Conservation (phyloP, 1,140 invertebrate species). For the Drosophila sturtevanti region DNA sequence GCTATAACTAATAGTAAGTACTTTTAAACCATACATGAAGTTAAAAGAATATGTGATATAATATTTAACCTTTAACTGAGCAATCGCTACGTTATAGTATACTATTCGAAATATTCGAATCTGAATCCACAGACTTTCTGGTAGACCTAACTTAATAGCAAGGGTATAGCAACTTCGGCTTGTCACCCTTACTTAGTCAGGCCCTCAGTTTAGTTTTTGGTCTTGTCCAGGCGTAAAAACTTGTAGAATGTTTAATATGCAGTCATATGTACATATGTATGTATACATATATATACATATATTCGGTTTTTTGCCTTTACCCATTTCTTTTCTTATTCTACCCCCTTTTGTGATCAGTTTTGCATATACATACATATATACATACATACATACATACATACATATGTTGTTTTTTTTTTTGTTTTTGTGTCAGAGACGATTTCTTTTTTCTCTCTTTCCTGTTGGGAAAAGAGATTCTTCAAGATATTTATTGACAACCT, state of each 20-base stretch:
- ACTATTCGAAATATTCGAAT: too few species aligned
- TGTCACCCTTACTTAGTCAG: not conserved
- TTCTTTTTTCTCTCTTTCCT: conserved; percentile 53
- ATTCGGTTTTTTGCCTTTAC: conserved; percentile 19
- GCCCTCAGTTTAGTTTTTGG: conserved; percentile 10
- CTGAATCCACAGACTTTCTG: too few species aligned
- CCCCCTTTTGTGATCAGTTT: conserved; percentile 36
- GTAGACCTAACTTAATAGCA: too few species aligned
- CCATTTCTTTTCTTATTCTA: conserved; percentile 36
- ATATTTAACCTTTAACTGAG: too few species aligned
- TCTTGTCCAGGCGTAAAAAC: conserved; percentile 30
- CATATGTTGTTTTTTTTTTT: not conserved
- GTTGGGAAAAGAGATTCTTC: conserved; percentile 10
- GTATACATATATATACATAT: too few species aligned
- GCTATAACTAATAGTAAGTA: too few species aligned
- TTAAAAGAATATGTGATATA: too few species aligned
- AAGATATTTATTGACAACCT: conserved; percentile 59
- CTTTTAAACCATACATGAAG: too few species aligned
- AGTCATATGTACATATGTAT: not conserved
- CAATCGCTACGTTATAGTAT: too few species aligned
- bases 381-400: not conserved
- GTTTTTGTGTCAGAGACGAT: conserved; percentile 37
- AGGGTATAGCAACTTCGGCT: not conserved
- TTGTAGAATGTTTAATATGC: conserved; percentile 44
- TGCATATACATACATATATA: conserved; percentile 43